Evolutionary conservation across 1,140 invertebrate species (phyloP), one percentile per base, ranked within the genome.

Genomic region (Pseudomyrmex sp.): DNA sequence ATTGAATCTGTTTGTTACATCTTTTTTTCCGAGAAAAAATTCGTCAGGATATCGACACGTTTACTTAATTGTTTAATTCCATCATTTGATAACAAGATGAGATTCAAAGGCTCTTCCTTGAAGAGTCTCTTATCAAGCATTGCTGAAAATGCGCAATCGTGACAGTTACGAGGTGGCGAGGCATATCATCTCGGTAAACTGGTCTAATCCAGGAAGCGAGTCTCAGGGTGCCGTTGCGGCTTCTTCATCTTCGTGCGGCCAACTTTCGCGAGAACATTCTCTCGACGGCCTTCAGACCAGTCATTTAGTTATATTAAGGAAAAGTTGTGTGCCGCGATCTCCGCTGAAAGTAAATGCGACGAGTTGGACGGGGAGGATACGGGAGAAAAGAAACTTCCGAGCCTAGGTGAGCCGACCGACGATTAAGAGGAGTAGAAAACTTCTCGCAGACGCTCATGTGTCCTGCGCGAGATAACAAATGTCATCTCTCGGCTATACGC

Each of bases 391-490:
- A 79, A 87, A 87, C 59, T 77, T 48, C 70, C 65, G 69, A 73
- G 66, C 50, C 83, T 59, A 35, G 35, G 68, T 66, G 83, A 66
- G 61, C 68, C 69, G 63, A 52, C 69, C 79, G 62, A 74, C 77
- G 79, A 85, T 74, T 72, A 76, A 77, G 79, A 72, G n/a, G 50
- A 70, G 61, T 66, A 73, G 74, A 72, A 79, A 89, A 87, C 66
- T 87, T 88, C 82, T 56, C 76, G 13, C 44, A 75, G 83, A 85
- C 73, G 68, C 83, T 85, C 83, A 85, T 88, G 79, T 85, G 83
- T 84, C 85, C 58, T 65, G 54, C 44, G 72, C 72, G 87, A 88
- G 85, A 88, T 88, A 88, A 88, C 85, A 74, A 85, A 88, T 85
- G 85, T 87, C 85, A 82, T 52, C 63, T 52, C 63, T 48, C 35